Evolutionary conservation across 2,888 invertebrate species (phyloP), one percentile per base, ranked within the genome.

Genomic region (Eristalis intricaria): DNA sequence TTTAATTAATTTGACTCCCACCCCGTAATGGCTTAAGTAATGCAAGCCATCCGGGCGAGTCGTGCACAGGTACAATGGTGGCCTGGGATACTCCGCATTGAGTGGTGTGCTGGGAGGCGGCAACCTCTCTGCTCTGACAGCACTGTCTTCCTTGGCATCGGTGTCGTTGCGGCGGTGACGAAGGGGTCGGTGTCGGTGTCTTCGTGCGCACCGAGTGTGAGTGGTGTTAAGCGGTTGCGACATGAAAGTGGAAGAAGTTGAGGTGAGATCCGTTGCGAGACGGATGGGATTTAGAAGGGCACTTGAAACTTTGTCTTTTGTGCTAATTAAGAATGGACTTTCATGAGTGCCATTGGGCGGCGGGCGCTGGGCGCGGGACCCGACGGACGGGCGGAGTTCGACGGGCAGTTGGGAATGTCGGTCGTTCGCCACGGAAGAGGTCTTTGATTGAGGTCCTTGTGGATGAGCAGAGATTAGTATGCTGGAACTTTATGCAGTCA

Each of bases 301-400:
- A 80, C 76, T 85, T 23, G 64, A 85, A 85, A 85, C 68, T 77
- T 73, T 81, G 69, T 58, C 81, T 74, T 81, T 77, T 74, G 77
- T 77, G 58, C 85, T 85, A 85, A 85, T 85, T 85, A 85, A 85
- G 76, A 81, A 85, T 85, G 77, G 85, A 77, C 82, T 76, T 80
- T 81, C 84, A 81, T 76, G 81, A 81, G 84, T 40, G 76, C 66
- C 68, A 66, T 76, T 43, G 68, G 74, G 68, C 3, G 70, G 43
- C 56, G 58, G 64, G n/a, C n/a, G n/a, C n/a, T n/a, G n/a, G n/a
- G n/a, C n/a, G n/a, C n/a, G n/a, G n/a, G n/a, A n/a, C n/a, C n/a
- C n/a, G n/a, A n/a, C n/a, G n/a, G n/a, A n/a, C 61, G 71, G 69
- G 66, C 3, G 70, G 35, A 29, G 58, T 38, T 29, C 35, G 61